Evolutionary conservation across 2,113 vertebrate genomes (phyloP), one percentile per base, ranked within the genome.

Genomic region (Crotalus horridus): DNA sequence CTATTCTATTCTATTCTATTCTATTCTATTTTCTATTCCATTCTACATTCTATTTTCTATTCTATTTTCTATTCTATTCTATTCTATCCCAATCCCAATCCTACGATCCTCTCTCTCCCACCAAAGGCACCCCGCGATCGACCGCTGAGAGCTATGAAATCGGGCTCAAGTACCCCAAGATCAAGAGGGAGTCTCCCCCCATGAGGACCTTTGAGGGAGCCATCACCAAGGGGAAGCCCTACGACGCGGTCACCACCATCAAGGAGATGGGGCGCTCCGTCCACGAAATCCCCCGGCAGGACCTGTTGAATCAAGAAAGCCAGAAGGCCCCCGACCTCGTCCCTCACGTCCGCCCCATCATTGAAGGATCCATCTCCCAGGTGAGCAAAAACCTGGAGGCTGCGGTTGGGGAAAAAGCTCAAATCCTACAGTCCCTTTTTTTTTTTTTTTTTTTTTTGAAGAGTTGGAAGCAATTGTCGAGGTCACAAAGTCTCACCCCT

Each of bases 201-300:
- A 98, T 98, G 81, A 98, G 99, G 90, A 98, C 98, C 0, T 99
- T 99, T 33, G 99, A 99, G 96, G 99, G 99, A 53, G 98, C 98
- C 94, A 99, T 99, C 93, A 98, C 97, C 61, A 99, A 99, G 97
- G 99, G 99, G 90, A 99, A 99, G 87, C 99, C 99, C 0, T 99
- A 99, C 0, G 99, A 99, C 55, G 98, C 98, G 6, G 98, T 99
- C 61, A 99, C 99, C 94, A 99, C 99, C 59, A 99, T 99, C 93
- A 99, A 99, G 96, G 99, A 99, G 95, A 99, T 99, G 98, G 99
- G 99, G 3, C 99, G 99, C 69, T 99, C 99, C 59, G 99, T 99
- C 97, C 99, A 99, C 0, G 99, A 99, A 97, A 99, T 99, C 93
- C 99, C 99, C n/a, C 97, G 99, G 24, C 98, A 99, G 96, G 98